These are phyloP conservation scores for Etheostoma nigrum DNA, from an alignment of 2,797 vertebrate species.

Conservation along the genomic window DNA sequence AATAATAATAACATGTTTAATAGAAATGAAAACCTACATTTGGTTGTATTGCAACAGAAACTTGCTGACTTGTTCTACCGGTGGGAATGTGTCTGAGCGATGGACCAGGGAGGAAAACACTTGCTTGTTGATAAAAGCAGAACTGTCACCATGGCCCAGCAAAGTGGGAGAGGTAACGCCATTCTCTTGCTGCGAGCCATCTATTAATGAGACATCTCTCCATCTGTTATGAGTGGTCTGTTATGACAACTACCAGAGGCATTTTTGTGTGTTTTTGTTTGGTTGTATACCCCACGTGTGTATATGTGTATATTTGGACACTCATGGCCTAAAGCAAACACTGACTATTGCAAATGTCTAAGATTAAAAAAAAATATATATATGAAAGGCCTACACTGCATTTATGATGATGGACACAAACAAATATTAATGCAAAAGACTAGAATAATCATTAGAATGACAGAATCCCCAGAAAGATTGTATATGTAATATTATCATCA, in stretches of 20 bases:
- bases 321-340: slow-evolving; percentile 50
- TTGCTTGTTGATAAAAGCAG: slow-evolving; percentile 56
- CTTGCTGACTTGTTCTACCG: slow-evolving; percentile 2
- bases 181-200: slow-evolving; percentile 67
- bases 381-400: slow-evolving; percentile 13
- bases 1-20: not conserved
- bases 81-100: slow-evolving; percentile 4
- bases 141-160: slow-evolving; percentile 59
- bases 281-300: slow-evolving; percentile 29
- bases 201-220: slow-evolving; percentile 79
- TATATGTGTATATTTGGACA: slow-evolving; percentile 42
- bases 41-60: slow-evolving; percentile 10
- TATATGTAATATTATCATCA: not conserved
- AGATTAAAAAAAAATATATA: slow-evolving; percentile 3
- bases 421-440: slow-evolving; percentile 31
- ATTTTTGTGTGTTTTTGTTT: slow-evolving; percentile 45
- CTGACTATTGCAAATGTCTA: slow-evolving; percentile 67
- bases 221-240: slow-evolving; percentile 60
- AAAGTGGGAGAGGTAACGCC: slow-evolving; percentile 70
- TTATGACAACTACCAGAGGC: slow-evolving; percentile 78
- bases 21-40: not conserved
- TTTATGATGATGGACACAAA: slow-evolving; percentile 31
- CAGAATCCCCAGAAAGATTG: not conserved
- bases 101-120: slow-evolving; percentile 7
- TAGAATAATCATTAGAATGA: slow-evolving; percentile 20